Percentiles rank a stretch among this genome's conserved stretches.
These are phyloP conservation scores for Microdon myrmicae DNA, from an alignment of 2,888 invertebrate genomes.

Conservation along the genomic window DNA sequence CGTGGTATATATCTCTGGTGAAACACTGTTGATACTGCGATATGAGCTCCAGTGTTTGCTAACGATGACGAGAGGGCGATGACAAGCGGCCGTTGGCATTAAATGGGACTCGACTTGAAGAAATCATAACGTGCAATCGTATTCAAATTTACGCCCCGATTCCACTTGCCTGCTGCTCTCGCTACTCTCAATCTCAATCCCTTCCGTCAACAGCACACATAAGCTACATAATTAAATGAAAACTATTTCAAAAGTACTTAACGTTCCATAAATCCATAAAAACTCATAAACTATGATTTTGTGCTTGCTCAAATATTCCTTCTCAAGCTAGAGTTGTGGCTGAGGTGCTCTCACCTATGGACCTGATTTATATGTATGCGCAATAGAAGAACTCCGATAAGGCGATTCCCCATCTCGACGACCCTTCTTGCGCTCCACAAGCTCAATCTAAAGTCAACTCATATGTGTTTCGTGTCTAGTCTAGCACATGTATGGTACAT, in stretches of 20 bases:
- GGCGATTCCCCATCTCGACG: constrained; percentile 6
- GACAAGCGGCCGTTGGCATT: constrained; percentile 49
- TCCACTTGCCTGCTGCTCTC: constrained; percentile 2
- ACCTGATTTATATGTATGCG: constrained; percentile 24
- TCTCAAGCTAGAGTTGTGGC: constrained; percentile 24
- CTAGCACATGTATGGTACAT: constrained; percentile 33
- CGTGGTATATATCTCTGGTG: constrained; percentile 23
- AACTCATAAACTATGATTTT: constrained; percentile 53
- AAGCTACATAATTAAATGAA: constrained; percentile 53
- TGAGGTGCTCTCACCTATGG: constrained; percentile 28
- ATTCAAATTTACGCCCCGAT: constrained; percentile 22
- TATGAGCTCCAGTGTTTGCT: constrained; percentile 6
- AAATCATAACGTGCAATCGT: constrained; percentile 47
- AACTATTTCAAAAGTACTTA: constrained; percentile 53
- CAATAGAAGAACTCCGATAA: background rate
- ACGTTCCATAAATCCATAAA: constrained; percentile 53
- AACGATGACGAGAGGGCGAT: constrained; percentile 28
- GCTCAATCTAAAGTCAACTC: constrained; percentile 30
- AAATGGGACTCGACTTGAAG: constrained; percentile 45
- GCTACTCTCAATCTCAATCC: background rate
- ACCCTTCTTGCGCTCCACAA: constrained; percentile 29
- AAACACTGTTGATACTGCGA: constrained; percentile 33
- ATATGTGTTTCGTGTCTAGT: constrained; percentile 44
- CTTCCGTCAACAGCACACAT: constrained; percentile 29
- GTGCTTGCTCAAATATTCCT: constrained; percentile 49